Evolutionary conservation across 2,113 vertebrate species (phyloP).

Genomic region (Zapornia atra): DNA sequence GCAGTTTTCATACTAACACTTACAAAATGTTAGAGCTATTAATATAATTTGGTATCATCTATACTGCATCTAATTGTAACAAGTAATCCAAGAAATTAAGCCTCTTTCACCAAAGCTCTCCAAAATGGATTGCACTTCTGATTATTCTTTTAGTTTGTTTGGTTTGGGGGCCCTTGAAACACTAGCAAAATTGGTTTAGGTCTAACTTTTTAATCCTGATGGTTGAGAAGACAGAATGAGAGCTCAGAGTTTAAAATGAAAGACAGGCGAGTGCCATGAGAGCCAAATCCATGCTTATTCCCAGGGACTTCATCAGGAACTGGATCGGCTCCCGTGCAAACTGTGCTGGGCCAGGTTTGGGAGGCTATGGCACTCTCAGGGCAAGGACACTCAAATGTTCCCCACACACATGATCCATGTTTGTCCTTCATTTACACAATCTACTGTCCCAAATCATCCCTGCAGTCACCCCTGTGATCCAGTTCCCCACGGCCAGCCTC

Average conservation of each 20-base stretch:
- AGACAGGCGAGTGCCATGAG: fast-evolving
- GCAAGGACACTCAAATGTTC: not conserved
- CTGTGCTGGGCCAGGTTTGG: not conserved
- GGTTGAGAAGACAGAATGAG: not conserved
- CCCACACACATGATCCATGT: fast-evolving
- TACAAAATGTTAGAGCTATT: conserved; percentile 17
- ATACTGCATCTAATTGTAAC: conserved; percentile 12
- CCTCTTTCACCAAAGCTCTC: conserved; percentile 21
- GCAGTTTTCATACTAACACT: conserved; percentile 43
- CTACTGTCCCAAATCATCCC: not conserved
- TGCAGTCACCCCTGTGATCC: not conserved
- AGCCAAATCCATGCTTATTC: fast-evolving
- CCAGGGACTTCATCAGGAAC: fast-evolving
- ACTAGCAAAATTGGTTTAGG: not conserved
- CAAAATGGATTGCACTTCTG: not conserved
- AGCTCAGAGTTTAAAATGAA: not conserved
- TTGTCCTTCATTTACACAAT: not conserved
- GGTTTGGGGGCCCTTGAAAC: not conserved
- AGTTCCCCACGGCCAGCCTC: not conserved
- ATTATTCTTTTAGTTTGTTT: not conserved
- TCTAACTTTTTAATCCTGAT: not conserved
- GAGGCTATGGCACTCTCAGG: fast-evolving
- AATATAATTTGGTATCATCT: conserved; percentile 38
- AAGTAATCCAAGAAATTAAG: conserved; percentile 26
- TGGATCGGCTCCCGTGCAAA: fast-evolving